Evolutionary conservation across 2,888 invertebrate genomes (phyloP).

Genomic region (Caenorhabditis drosophilae): DNA sequence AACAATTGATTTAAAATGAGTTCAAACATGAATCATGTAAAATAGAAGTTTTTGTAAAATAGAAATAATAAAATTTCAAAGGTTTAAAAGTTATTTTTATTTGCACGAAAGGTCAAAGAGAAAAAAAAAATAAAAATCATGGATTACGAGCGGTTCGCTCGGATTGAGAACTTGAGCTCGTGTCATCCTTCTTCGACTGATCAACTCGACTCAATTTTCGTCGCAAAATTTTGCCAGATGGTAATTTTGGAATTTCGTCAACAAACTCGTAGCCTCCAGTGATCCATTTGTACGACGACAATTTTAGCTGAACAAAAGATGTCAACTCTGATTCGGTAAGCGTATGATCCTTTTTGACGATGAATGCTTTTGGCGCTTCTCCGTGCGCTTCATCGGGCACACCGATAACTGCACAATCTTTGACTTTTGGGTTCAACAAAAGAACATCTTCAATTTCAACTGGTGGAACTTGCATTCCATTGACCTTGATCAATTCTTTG

Average conservation of each 20-base stretch:
- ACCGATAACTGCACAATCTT: slow-evolving; percentile 43
- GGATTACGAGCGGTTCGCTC: no score
- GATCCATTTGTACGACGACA: slow-evolving; percentile 39
- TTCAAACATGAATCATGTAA: no score
- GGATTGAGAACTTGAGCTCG: no score
- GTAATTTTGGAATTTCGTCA: slow-evolving; percentile 27
- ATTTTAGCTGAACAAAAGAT: slow-evolving; percentile 24
- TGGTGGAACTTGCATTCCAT: slow-evolving; percentile 44
- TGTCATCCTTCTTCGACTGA: no score
- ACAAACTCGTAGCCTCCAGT: slow-evolving; percentile 33
- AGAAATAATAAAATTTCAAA: no score
- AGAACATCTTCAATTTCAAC: slow-evolving; percentile 44
- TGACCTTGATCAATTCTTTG: slow-evolving; percentile 38
- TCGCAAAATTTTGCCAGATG: slow-evolving; percentile 34
- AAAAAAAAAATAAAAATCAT: no score
- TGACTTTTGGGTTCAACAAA: slow-evolving; percentile 39
- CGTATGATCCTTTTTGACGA: slow-evolving; percentile 37
- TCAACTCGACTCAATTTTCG: slow-evolving; percentile 6
- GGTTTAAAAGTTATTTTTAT: no score
- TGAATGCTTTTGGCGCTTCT: slow-evolving; percentile 39
- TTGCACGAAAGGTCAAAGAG: no score
- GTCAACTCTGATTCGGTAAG: slow-evolving; percentile 24
- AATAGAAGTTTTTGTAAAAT: no score
- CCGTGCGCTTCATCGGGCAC: slow-evolving; percentile 27
- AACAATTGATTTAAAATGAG: no score